Conservation (phyloP, 2,113 vertebrate species). For the Rhagologus leucostigma region DNA sequence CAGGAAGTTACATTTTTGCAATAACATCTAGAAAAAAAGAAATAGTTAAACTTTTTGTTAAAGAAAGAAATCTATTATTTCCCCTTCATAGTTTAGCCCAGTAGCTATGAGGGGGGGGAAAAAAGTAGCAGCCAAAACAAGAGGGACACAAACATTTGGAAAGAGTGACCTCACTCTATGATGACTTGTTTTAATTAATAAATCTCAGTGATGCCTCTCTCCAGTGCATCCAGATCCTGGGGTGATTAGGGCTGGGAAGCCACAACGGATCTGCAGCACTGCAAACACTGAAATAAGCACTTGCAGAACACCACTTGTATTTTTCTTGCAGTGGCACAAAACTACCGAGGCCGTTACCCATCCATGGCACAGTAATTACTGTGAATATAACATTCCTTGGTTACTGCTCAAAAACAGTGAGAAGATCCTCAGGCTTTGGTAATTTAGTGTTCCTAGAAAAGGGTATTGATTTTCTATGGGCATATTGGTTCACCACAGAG, state of each 20-base stretch:
- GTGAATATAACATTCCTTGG: background rate
- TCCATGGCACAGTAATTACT: background rate
- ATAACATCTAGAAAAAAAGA: background rate
- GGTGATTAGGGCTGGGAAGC: background rate
- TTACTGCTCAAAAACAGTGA: background rate
- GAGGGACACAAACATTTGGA: background rate
- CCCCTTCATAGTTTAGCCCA: background rate
- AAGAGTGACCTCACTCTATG: background rate
- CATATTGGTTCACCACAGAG: background rate
- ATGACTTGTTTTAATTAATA: background rate
- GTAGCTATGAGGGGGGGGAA: background rate
- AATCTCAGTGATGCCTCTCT: background rate
- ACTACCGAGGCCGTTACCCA: background rate
- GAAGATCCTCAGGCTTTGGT: background rate
- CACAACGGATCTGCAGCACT: background rate
- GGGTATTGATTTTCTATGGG: background rate
- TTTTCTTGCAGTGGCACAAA: background rate
- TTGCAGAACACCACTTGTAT: background rate
- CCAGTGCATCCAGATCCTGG: background rate
- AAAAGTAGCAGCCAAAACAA: background rate
- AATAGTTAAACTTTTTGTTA: background rate
- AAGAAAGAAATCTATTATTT: background rate
- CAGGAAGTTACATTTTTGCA: background rate
- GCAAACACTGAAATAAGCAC: background rate
- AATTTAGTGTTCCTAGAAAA: background rate